Evolutionary conservation across 2,797 vertebrate species (phyloP).

Genomic region (Pelodytes ibericus): DNA sequence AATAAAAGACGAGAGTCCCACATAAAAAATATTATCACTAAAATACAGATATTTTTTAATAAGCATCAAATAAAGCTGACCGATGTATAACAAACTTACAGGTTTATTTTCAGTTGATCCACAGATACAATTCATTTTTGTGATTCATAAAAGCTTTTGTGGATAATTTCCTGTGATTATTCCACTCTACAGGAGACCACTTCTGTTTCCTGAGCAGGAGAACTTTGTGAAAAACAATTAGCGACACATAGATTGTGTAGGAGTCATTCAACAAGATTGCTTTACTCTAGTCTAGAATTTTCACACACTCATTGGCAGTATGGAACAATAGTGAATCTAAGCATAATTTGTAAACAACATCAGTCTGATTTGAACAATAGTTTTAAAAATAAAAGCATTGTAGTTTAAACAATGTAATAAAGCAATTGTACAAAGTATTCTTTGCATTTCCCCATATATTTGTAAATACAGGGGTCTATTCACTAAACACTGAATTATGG

Average conservation of each 20-base stretch:
- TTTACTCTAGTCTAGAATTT: slow-evolving; percentile 15
- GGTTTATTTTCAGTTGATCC: slow-evolving; percentile 13
- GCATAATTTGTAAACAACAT: not conserved
- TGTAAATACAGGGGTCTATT: no score
- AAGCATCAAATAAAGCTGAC: no score
- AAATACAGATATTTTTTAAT: no score
- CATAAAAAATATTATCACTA: no score
- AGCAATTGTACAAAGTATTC: no score
- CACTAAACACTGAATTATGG: no score
- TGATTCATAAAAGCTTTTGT: slow-evolving; percentile 11
- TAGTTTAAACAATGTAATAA: no score
- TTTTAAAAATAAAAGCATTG: no score
- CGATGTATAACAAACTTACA: no score
- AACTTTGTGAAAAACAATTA: not conserved
- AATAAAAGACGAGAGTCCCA: no score
- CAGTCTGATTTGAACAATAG: not conserved
- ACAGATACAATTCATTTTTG: slow-evolving; percentile 23
- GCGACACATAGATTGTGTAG: slow-evolving; percentile 16
- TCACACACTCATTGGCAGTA: not conserved
- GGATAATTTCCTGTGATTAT: slow-evolving; percentile 23
- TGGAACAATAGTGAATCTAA: not conserved
- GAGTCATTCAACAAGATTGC: slow-evolving; percentile 4
- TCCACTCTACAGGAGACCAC: not conserved
- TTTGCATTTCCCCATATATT: no score
- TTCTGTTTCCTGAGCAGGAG: slow-evolving; percentile 13